Base-by-base conservation (phyloP, 2,797 vertebrate genomes). In the Thalassophryne amazonica region DNA sequence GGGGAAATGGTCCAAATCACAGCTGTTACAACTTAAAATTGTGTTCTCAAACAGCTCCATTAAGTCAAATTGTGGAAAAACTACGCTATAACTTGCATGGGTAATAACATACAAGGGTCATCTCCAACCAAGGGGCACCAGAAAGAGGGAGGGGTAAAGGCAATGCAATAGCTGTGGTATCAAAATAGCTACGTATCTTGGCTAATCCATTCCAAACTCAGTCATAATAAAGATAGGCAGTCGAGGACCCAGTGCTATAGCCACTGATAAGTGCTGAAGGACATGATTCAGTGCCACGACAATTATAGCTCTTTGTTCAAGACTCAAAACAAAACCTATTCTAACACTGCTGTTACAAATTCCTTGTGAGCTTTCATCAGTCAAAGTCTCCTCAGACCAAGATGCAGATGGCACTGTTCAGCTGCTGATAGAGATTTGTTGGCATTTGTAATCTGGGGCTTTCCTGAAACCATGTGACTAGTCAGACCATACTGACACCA, bases 401-500 rank as follows among this genome's bases (percentile, higher is more conserved):
- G 20, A 38, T 40, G 60, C 38, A 54, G 30, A 47, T 57, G 45
- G 43, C 19, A 43, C 19, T 35, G 39, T 74, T 73, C 76, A 80
- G 67, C 58, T 48, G 67, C 39, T 34, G 34, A 25, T 18, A 49
- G 34, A 36, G 47, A 59, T 70, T 60, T 21, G 41, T 58, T 50
- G 17, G 60, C 22, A 52, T 31, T n/a, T 3, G 14, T 60, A 65
- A 62, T 25, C 58, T 41, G 87, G 85, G 86, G 52, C 66, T 90
- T 92, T 92, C 88, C 89, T 80, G 46, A 39, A 16, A 49, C 27
- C 86, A 88, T 65, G 80, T 89, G 91, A 90, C 77, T 28, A 49
- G 67, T 76, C 73, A 78, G 77, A 43, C 84, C 83, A 82, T 65
- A 75, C 5, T 9, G 45, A 69, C 56, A 43, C 28, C 24, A 4